phyloP scores from a whole-genome alignment of 2,113 vertebrate genomes.

The Callipepla squamata region DNA sequence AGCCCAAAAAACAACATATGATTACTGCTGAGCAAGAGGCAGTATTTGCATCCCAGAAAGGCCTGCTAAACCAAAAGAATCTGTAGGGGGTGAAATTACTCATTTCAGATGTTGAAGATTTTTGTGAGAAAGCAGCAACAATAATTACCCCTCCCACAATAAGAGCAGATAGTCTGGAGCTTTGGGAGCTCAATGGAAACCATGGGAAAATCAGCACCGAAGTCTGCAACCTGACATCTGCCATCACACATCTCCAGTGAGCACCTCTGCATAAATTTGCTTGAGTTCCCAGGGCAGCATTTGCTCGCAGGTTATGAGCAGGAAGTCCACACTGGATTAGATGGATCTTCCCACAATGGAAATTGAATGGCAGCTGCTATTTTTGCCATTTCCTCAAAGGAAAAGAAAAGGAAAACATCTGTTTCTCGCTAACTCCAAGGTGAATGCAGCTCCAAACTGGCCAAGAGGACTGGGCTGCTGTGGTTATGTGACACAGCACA shows the following conservation, averaged over 20 bases:
- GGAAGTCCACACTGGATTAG: background rate
- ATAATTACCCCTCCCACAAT: background rate
- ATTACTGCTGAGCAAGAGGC: conserved; percentile 10
- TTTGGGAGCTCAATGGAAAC: background rate
- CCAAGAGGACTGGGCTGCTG: background rate
- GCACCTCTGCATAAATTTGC: background rate
- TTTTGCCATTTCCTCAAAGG: background rate
- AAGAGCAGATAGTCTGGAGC: background rate
- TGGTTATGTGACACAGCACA: background rate
- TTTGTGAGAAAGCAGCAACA: background rate
- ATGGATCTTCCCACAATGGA: background rate
- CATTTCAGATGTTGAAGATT: background rate
- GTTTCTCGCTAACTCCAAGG: background rate
- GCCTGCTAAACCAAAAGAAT: background rate
- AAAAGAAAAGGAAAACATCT: conserved; percentile 6
- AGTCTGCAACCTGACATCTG: background rate
- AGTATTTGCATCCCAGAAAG: background rate
- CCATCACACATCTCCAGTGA: background rate
- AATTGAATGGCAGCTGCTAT: background rate
- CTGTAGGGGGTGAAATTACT: background rate
- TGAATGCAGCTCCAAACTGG: conserved; percentile 6
- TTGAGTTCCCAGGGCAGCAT: fast-evolving
- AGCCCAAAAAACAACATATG: background rate
- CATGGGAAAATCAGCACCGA: background rate
- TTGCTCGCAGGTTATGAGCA: background rate